Percentiles rank a stretch among this genome's conserved stretches.
These are phyloP conservation scores for Netelia inedita DNA, from an alignment of 2,888 invertebrate species.

Conservation along the genomic window DNA sequence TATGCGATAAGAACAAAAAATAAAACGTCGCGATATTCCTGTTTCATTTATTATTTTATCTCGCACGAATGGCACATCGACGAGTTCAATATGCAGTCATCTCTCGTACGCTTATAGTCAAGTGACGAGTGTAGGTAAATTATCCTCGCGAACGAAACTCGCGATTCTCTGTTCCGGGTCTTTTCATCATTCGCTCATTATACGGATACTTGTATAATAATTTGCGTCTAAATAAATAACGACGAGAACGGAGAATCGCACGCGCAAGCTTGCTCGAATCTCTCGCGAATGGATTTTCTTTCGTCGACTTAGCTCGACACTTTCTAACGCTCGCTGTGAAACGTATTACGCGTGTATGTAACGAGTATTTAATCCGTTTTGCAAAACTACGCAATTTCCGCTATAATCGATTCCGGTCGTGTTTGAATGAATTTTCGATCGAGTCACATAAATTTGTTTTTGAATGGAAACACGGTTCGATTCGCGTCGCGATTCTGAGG, in stretches of 20 bases:
- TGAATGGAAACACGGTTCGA: too few relatives aligned
- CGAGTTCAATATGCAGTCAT: background rate
- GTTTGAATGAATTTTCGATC: background rate
- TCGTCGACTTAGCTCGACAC: background rate
- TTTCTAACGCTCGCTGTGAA: background rate
- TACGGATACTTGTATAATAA: too few relatives aligned
- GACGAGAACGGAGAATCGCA: too few relatives aligned
- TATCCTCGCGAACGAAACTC: background rate
- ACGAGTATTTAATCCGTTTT: background rate
- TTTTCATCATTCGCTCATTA: background rate
- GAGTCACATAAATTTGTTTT: too few relatives aligned
- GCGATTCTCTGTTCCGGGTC: background rate
- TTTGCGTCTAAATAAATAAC: too few relatives aligned
- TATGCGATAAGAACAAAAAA: background rate
- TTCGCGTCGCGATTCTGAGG: background rate
- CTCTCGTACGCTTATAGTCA: background rate
- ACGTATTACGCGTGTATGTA: too few relatives aligned
- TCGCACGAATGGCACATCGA: background rate
- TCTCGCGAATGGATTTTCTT: slow-evolving; percentile 11
- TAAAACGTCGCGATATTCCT: background rate
- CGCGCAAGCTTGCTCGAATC: background rate
- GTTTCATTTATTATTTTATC: slow-evolving; percentile 34
- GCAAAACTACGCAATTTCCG: background rate
- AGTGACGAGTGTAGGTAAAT: background rate
- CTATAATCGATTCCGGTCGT: background rate